Conservation (phyloP, 2,113 vertebrate species). For the Sminthopsis crassicaudata region DNA sequence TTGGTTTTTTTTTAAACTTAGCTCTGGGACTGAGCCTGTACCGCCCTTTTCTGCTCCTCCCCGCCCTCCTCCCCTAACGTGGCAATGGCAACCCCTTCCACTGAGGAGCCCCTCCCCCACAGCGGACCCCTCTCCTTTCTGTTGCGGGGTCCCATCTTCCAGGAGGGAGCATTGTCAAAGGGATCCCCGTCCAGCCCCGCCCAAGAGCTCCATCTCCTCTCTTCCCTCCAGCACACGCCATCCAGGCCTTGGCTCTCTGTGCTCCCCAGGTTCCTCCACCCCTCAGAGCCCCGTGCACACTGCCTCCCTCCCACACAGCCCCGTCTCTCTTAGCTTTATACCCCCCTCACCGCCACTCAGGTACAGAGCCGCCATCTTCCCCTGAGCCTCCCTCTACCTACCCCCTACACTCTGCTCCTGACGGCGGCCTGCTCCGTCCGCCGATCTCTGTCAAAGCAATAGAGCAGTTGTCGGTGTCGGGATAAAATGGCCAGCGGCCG, state of each 20-base stretch:
- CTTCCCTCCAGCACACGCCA: neutral
- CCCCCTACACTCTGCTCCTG: neutral
- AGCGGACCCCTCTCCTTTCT: conserved; percentile 42
- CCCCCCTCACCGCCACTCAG: neutral
- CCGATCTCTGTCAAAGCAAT: conserved; percentile 72
- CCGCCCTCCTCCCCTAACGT: neutral
- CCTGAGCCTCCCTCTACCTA: neutral
- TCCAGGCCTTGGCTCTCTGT: neutral
- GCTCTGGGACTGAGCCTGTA: conserved; percentile 38
- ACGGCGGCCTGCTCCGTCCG: neutral
- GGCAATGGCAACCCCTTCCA: neutral
- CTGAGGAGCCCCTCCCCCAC: conserved; percentile 45
- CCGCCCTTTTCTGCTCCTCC: neutral
- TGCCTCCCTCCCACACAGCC: neutral
- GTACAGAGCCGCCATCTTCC: neutral
- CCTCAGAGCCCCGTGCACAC: conserved; percentile 19
- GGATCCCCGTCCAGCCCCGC: neutral
- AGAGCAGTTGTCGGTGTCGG: conserved; percentile 35
- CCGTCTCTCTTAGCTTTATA: neutral
- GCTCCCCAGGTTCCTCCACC: neutral
- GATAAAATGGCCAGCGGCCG: conserved; percentile 22
- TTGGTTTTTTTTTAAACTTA: conserved; percentile 61
- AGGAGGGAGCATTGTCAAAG: neutral
- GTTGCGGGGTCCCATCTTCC: neutral
- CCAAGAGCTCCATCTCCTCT: neutral